phyloP scores from a whole-genome alignment of 2,113 vertebrate genomes.

The Halichoerus grypus region DNA sequence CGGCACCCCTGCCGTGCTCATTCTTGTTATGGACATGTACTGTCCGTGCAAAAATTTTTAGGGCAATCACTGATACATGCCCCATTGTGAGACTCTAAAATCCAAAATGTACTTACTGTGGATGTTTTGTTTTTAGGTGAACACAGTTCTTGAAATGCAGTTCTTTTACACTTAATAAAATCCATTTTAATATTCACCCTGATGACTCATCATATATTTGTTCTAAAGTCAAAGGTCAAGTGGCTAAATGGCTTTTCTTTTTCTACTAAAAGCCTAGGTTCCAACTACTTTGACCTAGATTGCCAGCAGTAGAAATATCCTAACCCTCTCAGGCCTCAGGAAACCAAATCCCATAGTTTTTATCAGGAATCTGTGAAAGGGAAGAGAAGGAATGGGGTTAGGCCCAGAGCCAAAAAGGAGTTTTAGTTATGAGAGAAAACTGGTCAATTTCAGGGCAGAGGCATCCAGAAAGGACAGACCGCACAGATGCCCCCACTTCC shows the following conservation, averaged over 20 bases:
- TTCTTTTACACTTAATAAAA: conserved; percentile 7
- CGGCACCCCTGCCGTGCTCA: fast-evolving
- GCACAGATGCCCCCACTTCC: neutral
- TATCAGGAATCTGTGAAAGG: neutral
- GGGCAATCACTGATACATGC: neutral
- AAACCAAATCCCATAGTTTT: neutral
- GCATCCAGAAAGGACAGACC: neutral
- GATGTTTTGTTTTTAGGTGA: neutral
- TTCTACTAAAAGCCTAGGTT: neutral
- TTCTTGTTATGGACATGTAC: neutral
- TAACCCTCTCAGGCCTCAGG: neutral
- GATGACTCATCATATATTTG: neutral
- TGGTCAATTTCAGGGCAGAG: neutral
- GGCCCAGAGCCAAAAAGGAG: neutral
- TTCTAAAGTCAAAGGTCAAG: conserved; percentile 8
- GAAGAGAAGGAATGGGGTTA: neutral
- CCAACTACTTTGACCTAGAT: neutral
- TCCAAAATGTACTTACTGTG: neutral
- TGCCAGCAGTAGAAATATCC: neutral
- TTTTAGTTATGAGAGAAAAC: neutral
- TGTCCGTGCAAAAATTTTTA: neutral
- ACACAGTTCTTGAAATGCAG: conserved; percentile 26
- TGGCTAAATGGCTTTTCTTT: neutral
- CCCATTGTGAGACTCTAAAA: neutral
- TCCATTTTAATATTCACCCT: conserved; percentile 23